Evolutionary conservation across 2,797 vertebrate genomes (phyloP).

Genomic region (Anableps anableps): DNA sequence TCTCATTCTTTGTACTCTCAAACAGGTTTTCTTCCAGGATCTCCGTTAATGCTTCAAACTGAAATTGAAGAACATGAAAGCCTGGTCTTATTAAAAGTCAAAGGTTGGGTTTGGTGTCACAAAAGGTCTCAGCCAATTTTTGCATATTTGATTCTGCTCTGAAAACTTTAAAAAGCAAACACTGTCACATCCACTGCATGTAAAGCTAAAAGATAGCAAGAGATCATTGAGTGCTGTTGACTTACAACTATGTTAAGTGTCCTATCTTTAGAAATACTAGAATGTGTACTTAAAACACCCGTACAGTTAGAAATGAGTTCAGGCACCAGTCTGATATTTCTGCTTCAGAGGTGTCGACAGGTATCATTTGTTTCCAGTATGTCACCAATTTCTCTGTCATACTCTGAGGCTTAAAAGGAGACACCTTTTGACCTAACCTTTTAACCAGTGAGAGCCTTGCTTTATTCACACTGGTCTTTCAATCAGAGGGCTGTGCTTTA

Average conservation of each 20-base stretch:
- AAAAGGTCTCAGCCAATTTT: background rate
- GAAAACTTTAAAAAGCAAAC: background rate
- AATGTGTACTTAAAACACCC: slow-evolving; percentile 8
- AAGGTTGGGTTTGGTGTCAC: background rate
- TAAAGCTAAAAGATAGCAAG: background rate
- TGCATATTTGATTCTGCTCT: background rate
- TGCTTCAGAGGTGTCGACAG: slow-evolving; percentile 38
- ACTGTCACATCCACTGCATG: background rate
- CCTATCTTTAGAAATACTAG: slow-evolving; percentile 29
- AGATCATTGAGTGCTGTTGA: slow-evolving; percentile 41
- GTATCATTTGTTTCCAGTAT: slow-evolving; percentile 19
- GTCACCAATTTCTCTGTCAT: slow-evolving; percentile 20
- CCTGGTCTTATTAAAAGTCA: background rate
- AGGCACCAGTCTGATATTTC: background rate
- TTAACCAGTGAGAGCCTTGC: background rate
- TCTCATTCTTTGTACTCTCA: background rate
- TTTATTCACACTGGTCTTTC: background rate
- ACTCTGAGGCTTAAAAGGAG: slow-evolving; percentile 14
- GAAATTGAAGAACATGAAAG: background rate
- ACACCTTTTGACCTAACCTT: slow-evolving; percentile 2
- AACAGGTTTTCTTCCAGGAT: background rate
- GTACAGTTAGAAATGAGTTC: background rate
- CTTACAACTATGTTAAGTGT: slow-evolving; percentile 28
- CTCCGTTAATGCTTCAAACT: background rate
- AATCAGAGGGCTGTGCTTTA: background rate